phyloP scores from a whole-genome alignment of 2,797 vertebrate genomes.

The Pterois miles region DNA sequence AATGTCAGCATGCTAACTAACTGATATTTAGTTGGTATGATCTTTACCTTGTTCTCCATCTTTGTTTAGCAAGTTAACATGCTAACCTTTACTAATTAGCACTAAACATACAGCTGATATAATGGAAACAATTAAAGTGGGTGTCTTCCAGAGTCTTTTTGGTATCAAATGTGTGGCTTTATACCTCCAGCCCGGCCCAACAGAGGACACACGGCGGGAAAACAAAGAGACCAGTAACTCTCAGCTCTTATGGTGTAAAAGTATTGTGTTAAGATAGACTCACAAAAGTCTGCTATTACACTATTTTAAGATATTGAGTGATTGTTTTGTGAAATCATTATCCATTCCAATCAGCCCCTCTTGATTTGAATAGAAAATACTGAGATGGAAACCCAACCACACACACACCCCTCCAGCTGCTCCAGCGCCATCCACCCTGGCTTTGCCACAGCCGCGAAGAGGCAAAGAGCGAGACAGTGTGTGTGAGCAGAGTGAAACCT shows the following conservation, averaged over 20 bases:
- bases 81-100: too few species aligned
- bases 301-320: slow-evolving; percentile 11
- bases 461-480: slow-evolving; percentile 44
- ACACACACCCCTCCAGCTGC: slow-evolving; percentile 10
- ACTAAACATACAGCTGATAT: too few species aligned
- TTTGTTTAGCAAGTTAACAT: too few species aligned
- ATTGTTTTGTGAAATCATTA: slow-evolving; percentile 1
- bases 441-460: slow-evolving; percentile 16
- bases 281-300: background rate
- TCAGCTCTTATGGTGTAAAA: background rate
- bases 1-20: too few species aligned
- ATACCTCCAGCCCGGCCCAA: too few species aligned
- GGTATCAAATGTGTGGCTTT: too few species aligned
- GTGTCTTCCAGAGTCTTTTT: too few species aligned
- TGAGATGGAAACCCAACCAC: slow-evolving; percentile 27
- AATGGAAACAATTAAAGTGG: too few species aligned
- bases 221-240: background rate
- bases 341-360: background rate
- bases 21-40: too few species aligned
- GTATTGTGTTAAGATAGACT: background rate
- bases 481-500: slow-evolving; percentile 55
- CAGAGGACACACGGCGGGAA: background rate
- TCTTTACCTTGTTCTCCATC: too few species aligned
- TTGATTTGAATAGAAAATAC: slow-evolving; percentile 24
- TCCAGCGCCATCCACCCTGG: slow-evolving; percentile 25